A percentile compares a stretch with the other conserved stretches of the same genome.
Conservation (phyloP, 2,113 vertebrate genomes). For the Cryptotis parvus region DNA sequence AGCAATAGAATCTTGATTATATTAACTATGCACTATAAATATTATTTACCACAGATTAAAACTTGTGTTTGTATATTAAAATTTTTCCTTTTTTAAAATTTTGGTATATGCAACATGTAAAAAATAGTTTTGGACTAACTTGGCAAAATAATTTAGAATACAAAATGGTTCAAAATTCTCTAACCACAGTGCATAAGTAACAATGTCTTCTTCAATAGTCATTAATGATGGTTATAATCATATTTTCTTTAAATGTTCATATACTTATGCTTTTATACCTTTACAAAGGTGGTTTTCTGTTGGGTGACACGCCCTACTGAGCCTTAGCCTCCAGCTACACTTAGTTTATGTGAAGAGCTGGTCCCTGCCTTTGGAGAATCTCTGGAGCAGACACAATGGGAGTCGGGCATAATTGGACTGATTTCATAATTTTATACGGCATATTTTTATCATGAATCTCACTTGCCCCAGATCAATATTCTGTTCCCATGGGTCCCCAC, state of each 20-base stretch:
- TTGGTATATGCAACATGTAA: not conserved
- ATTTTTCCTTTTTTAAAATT: not conserved
- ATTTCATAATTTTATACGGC: too few relatives aligned
- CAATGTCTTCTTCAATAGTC: not conserved
- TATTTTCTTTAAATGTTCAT: not conserved
- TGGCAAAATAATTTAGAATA: constrained; percentile 54
- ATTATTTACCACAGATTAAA: constrained; percentile 5
- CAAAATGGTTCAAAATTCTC: constrained; percentile 37
- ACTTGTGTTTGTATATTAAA: not conserved
- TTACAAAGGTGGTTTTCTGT: not conserved
- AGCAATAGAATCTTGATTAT: constrained; percentile 56
- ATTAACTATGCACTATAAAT: not conserved
- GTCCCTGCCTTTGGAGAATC: too few relatives aligned
- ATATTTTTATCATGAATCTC: too few relatives aligned
- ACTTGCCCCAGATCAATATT: too few relatives aligned
- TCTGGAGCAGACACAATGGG: too few relatives aligned
- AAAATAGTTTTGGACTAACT: constrained; percentile 21
- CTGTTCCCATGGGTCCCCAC: too few relatives aligned
- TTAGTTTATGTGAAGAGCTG: too few relatives aligned
- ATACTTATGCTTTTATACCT: not conserved
- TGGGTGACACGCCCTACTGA: too few relatives aligned
- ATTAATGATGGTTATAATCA: not conserved
- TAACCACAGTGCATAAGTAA: not conserved
- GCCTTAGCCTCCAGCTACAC: too few relatives aligned
- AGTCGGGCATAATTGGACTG: too few relatives aligned